These are phyloP conservation scores for Myotis planiceps DNA, from an alignment of 2,797 vertebrate genomes.

Conservation along the genomic window DNA sequence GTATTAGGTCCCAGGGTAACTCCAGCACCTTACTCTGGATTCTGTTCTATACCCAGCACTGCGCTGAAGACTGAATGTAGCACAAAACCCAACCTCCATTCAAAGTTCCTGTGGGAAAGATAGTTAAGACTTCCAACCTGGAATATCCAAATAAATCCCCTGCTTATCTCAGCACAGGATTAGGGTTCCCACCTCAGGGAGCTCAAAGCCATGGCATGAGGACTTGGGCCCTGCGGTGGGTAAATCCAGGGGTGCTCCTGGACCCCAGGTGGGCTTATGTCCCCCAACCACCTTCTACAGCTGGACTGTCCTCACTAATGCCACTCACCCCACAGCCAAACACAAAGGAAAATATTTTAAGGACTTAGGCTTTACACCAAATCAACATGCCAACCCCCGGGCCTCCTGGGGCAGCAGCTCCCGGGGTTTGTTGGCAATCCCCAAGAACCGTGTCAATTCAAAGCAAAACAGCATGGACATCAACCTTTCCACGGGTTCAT, in stretches of 20 bases:
- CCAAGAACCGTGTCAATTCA: neutral
- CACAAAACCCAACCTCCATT: neutral
- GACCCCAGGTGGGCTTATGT: neutral
- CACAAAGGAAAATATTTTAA: neutral
- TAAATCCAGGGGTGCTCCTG: neutral
- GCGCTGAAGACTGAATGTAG: neutral
- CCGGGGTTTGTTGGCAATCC: constrained; percentile 3
- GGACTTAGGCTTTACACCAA: neutral
- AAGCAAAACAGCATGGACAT: neutral
- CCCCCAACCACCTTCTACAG: neutral
- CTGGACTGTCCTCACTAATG: neutral
- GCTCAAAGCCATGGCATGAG: neutral
- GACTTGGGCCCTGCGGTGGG: neutral
- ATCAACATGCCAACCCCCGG: neutral
- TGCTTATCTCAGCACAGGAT: neutral
- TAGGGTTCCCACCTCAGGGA: neutral
- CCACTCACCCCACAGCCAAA: neutral
- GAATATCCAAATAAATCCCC: neutral
- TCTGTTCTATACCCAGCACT: neutral
- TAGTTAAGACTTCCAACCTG: neutral
- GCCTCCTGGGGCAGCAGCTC: neutral
- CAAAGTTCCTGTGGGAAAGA: neutral
- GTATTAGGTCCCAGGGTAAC: neutral
- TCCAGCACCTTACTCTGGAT: neutral
- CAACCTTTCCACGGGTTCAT: constrained; percentile 43